These are phyloP conservation scores for Myiotriccus ornatus DNA, from an alignment of 2,797 vertebrate genomes.

Conservation along the genomic window DNA sequence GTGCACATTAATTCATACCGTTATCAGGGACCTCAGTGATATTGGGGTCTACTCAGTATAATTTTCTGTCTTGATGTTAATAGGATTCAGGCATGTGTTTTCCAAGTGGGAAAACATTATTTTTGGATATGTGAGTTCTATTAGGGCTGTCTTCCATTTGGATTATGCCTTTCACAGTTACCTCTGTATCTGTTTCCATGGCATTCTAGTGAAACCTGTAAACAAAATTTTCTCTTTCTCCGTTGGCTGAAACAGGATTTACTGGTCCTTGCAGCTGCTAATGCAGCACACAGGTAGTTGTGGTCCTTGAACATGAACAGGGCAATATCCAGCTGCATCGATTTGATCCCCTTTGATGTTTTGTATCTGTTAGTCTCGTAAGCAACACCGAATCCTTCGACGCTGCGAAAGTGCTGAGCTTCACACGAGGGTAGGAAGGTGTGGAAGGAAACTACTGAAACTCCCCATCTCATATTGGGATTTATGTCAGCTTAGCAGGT, in stretches of 20 bases:
- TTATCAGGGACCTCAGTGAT: not conserved
- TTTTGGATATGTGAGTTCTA: not conserved
- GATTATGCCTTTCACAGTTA: conserved; percentile 18
- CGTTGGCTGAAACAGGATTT: conserved; percentile 13
- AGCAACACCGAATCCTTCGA: not conserved
- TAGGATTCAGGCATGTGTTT: conserved; percentile 18
- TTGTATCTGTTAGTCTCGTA: not conserved
- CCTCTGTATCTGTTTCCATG: conserved; percentile 61
- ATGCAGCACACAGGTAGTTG: not conserved
- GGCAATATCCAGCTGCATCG: not conserved
- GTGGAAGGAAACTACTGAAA: not conserved
- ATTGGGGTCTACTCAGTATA: not conserved
- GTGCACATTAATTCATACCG: not conserved
- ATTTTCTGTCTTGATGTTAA: conserved; percentile 42
- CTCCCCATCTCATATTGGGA: not conserved
- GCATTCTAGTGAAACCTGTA: conserved; percentile 44
- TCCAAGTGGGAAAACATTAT: conserved; percentile 23
- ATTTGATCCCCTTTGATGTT: not conserved
- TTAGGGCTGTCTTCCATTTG: conserved; percentile 13
- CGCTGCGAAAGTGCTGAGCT: not conserved
- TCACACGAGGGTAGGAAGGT: not conserved
- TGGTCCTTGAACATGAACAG: not conserved
- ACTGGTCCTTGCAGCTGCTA: not conserved
- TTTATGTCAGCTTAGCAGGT: not conserved
- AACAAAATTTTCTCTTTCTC: conserved; percentile 33